These are phyloP conservation scores for Sthenelais limicola DNA, from an alignment of 2,888 invertebrate genomes.

Conservation along the genomic window DNA sequence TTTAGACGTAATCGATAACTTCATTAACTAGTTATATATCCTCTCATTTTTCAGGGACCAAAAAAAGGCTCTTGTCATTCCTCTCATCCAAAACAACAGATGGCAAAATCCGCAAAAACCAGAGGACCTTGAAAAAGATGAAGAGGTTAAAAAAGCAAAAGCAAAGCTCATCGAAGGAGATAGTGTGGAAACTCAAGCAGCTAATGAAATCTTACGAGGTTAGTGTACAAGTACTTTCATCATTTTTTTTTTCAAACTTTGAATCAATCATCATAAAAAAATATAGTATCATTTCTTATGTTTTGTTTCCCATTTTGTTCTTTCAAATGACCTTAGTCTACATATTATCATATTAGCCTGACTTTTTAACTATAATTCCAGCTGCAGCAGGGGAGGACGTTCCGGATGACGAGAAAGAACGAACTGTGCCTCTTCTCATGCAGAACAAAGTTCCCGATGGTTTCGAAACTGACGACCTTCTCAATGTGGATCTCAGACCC, in stretches of 20 bases:
- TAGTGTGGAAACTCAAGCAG: conserved; percentile 58
- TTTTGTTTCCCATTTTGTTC: neutral
- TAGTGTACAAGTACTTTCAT: too few species aligned
- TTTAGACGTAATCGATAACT: neutral
- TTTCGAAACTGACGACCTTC: conserved; percentile 73
- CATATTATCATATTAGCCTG: neutral
- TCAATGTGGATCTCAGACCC: conserved; percentile 73
- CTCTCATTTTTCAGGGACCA: conserved; percentile 5
- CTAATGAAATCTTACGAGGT: conserved; percentile 63
- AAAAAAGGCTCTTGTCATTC: conserved; percentile 65
- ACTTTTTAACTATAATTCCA: neutral
- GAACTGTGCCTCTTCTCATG: conserved; percentile 71
- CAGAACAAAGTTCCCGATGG: conserved; percentile 74
- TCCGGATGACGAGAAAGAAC: conserved; percentile 26
- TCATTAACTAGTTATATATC: neutral
- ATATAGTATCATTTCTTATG: neutral
- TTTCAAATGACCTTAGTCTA: neutral
- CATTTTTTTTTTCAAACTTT: neutral
- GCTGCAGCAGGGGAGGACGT: conserved; percentile 42
- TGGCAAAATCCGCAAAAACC: conserved; percentile 61
- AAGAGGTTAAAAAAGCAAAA: conserved; percentile 43
- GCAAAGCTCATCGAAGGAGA: conserved; percentile 27
- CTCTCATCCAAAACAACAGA: conserved; percentile 71
- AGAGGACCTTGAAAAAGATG: conserved; percentile 42
- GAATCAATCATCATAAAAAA: neutral